Evolutionary conservation across 2,113 vertebrate species (phyloP).

Genomic region (Upupa epops): DNA sequence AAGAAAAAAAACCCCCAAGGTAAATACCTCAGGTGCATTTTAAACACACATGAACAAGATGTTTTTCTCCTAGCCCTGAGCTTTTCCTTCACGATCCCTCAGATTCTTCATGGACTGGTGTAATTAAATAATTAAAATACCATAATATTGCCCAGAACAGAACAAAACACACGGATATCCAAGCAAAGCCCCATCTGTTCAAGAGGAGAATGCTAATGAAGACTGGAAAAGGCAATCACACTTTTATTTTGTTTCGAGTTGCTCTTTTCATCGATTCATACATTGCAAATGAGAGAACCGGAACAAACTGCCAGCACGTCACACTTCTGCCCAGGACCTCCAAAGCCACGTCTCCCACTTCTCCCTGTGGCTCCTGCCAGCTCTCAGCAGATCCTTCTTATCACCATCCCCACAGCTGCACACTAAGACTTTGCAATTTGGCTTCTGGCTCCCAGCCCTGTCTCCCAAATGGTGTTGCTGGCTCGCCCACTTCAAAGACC

Average conservation of each 20-base stretch:
- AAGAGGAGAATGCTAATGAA: constrained; percentile 53
- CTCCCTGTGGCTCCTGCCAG: not conserved
- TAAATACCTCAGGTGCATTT: not conserved
- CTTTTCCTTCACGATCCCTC: not conserved
- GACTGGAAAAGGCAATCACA: constrained; percentile 28
- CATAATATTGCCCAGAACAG: not conserved
- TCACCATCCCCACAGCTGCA: not conserved
- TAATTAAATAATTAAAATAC: constrained; percentile 1
- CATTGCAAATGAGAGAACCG: constrained; percentile 36
- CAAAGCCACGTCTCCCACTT: not conserved
- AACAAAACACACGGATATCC: constrained; percentile 32
- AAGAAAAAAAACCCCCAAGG: not conserved
- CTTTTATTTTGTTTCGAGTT: constrained; percentile 32
- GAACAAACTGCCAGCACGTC: not conserved
- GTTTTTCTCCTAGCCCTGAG: not conserved
- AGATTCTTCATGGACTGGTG: not conserved
- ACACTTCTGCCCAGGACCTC: not conserved
- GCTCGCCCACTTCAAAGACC: not conserved
- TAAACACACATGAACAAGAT: not conserved
- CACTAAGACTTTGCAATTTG: not conserved
- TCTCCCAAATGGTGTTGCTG: not conserved
- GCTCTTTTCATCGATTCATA: constrained; percentile 54
- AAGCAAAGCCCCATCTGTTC: constrained; percentile 46
- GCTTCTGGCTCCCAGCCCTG: not conserved
- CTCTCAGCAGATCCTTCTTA: not conserved